Conservation (phyloP, 35 echinoderm and acorn worm species). For the Ophiothrix spiculata region DNA sequence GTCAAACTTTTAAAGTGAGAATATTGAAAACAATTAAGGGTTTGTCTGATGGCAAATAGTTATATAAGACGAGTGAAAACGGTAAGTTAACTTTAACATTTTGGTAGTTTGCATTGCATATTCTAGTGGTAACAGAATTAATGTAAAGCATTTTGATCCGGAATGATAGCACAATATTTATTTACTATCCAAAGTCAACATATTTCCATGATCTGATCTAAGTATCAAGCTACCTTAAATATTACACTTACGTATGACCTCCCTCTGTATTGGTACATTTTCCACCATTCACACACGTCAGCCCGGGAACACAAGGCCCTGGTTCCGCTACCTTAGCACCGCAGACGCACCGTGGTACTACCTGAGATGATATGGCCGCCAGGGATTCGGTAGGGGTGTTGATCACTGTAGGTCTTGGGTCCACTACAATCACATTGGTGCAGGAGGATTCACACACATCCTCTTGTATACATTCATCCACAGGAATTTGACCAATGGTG, state of each 20-base stretch:
- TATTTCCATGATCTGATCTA: too few relatives aligned
- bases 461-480: slow-evolving; percentile 77
- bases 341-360: slow-evolving; percentile 55
- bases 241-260: slow-evolving; percentile 33
- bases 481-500: slow-evolving; percentile 60
- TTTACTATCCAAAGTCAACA: too few relatives aligned
- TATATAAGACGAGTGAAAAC: too few relatives aligned
- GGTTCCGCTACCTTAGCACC: slow-evolving; percentile 39
- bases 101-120: too few relatives aligned
- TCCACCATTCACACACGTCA: slow-evolving; percentile 73
- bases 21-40: too few relatives aligned
- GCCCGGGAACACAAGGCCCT: slow-evolving; percentile 27
- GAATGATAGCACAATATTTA: too few relatives aligned
- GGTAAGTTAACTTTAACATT: too few relatives aligned
- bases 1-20: too few relatives aligned
- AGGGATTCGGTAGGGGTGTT: slow-evolving; percentile 53
- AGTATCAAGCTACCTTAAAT: not conserved
- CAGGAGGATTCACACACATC: slow-evolving; percentile 78
- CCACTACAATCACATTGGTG: slow-evolving; percentile 64
- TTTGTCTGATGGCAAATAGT: too few relatives aligned
- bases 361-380: slow-evolving; percentile 53
- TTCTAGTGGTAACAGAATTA: too few relatives aligned
- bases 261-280: slow-evolving; percentile 52
- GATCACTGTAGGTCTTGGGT: slow-evolving; percentile 63
- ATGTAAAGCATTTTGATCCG: too few relatives aligned